Conservation (phyloP, 2,888 invertebrate species). For the Eupithecia centaureata region DNA sequence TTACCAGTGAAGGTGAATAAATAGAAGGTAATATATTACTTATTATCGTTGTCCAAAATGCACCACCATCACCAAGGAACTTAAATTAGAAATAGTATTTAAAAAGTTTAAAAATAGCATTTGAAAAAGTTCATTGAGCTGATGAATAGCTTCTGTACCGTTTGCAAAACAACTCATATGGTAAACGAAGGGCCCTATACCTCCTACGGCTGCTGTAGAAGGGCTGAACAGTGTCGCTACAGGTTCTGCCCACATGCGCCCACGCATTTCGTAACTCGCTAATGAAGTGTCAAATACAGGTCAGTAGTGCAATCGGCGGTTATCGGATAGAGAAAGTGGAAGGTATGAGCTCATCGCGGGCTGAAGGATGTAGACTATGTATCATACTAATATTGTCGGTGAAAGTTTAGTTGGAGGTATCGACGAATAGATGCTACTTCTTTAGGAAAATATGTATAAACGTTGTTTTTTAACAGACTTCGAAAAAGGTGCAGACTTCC, state of each 20-base stretch:
- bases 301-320: constrained; percentile 32
- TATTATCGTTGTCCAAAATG: background rate
- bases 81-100: too few species aligned
- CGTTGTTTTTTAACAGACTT: background rate
- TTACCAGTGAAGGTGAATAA: background rate
- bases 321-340: constrained; percentile 40
- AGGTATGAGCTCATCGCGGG: constrained; percentile 37
- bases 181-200: background rate
- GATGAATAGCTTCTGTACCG: background rate
- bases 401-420: background rate
- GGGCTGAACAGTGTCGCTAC: constrained; percentile 18
- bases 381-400: background rate
- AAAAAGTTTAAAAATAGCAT: too few species aligned
- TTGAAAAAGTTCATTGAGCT: background rate
- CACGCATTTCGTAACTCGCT: constrained; percentile 39
- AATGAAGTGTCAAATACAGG: constrained; percentile 38
- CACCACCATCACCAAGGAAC: background rate
- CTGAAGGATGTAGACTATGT: constrained; percentile 4
- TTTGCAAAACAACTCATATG: background rate
- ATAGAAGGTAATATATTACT: background rate
- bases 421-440: background rate
- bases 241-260: constrained; percentile 43
- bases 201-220: constrained; percentile 7
- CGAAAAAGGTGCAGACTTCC: too few species aligned
- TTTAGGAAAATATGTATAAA: background rate